These are phyloP conservation scores for Cyanistes caeruleus DNA, from an alignment of 2,113 vertebrate species.

Conservation along the genomic window DNA sequence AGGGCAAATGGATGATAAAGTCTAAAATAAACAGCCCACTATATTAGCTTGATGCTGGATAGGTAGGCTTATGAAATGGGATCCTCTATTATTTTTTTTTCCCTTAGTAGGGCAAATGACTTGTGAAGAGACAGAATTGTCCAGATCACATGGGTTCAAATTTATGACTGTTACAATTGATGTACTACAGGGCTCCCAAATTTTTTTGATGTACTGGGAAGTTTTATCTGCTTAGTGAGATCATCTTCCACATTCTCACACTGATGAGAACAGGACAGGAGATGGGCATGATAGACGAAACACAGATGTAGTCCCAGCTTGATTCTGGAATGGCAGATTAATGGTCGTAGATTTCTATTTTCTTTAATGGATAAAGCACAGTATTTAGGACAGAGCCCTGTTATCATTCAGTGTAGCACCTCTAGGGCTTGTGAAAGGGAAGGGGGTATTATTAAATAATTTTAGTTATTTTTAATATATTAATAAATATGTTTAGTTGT, in stretches of 20 bases:
- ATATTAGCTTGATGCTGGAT: not conserved
- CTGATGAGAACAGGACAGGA: not conserved
- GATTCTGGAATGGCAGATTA: not conserved
- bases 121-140: not conserved
- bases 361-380: not conserved
- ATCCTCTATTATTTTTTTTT: not conserved
- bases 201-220: not conserved
- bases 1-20: not conserved
- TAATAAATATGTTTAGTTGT: not conserved
- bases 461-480: no score
- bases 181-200: not conserved
- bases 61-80: not conserved
- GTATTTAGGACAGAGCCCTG: not conserved
- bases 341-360: not conserved
- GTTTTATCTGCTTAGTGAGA: not conserved
- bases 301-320: not conserved
- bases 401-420: not conserved
- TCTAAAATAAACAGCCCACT: not conserved
- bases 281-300: not conserved
- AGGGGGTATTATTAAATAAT: not conserved
- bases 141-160: not conserved
- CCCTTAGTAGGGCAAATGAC: accelerated
- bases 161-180: not conserved
- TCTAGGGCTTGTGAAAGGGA: not conserved
- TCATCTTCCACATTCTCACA: not conserved